Conservation (phyloP, 2,113 vertebrate species). For the Nyctibius bracteatus region DNA sequence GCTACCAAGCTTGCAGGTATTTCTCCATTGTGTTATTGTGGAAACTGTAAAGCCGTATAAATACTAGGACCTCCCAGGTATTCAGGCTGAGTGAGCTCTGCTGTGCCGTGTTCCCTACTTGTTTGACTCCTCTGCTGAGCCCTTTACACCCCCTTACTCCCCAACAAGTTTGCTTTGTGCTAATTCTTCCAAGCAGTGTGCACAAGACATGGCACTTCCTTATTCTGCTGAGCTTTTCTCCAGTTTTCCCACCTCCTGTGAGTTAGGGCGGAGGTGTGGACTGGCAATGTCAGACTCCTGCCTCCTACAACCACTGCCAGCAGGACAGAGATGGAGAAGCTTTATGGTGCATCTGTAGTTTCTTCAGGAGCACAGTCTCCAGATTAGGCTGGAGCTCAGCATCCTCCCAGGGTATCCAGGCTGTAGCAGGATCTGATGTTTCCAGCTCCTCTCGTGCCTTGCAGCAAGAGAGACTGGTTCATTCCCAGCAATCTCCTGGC, state of each 20-base stretch:
- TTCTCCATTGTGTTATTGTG: background rate
- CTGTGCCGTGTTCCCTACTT: background rate
- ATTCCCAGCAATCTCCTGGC: background rate
- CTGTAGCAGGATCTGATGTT: background rate
- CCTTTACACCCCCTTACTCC: background rate
- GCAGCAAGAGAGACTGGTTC: background rate
- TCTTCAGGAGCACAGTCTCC: background rate
- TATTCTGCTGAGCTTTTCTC: background rate
- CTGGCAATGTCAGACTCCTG: background rate
- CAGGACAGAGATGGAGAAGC: background rate
- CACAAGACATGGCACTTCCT: background rate
- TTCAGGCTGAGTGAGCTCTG: background rate
- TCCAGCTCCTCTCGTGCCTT: background rate
- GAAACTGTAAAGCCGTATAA: background rate
- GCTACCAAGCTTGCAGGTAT: background rate
- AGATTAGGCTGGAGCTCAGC: background rate
- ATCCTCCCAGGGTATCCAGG: background rate
- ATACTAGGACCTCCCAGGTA: background rate
- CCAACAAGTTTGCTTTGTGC: background rate
- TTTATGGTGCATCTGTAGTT: background rate
- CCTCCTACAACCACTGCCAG: background rate
- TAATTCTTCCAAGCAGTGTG: background rate
- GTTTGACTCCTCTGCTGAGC: background rate
- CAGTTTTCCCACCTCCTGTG: background rate
- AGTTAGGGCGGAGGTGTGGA: background rate